phyloP scores from a whole-genome alignment of 2,113 vertebrate species.

The Herpailurus yagouaroundi region DNA sequence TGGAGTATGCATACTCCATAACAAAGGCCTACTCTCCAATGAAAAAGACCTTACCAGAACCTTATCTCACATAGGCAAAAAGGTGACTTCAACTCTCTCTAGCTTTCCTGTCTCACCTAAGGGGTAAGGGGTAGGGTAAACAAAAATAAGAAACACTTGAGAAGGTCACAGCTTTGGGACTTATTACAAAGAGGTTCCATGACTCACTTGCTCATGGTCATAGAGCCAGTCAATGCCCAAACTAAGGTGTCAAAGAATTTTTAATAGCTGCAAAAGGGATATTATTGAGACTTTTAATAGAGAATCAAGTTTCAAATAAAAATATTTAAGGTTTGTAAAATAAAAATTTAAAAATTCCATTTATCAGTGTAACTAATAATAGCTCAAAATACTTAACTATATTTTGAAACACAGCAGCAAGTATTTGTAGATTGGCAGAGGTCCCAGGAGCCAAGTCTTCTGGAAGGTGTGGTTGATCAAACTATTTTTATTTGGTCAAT shows the following conservation, averaged over 20 bases:
- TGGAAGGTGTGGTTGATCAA: not conserved
- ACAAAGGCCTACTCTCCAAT: not conserved
- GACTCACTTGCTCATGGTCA: not conserved
- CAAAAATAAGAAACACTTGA: not conserved
- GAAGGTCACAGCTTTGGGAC: not conserved
- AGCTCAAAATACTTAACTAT: not conserved
- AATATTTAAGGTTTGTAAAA: not conserved
- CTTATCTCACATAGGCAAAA: not conserved
- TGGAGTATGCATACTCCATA: not conserved
- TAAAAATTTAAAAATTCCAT: not conserved
- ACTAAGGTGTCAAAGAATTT: not conserved
- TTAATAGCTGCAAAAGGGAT: not conserved
- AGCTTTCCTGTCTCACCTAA: not conserved
- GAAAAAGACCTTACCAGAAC: not conserved
- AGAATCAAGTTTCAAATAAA: not conserved
- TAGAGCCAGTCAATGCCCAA: not conserved
- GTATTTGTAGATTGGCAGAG: not conserved
- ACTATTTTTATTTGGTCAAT: not conserved
- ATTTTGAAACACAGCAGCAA: not conserved
- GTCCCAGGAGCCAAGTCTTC: not conserved
- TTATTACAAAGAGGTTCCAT: not conserved
- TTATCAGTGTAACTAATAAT: not conserved
- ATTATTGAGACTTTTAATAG: not conserved
- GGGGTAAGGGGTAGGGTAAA: fast-evolving
- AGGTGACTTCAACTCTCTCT: not conserved